These are phyloP conservation scores for Dallia pectoralis DNA, from an alignment of 2,797 vertebrate species.

Conservation along the genomic window DNA sequence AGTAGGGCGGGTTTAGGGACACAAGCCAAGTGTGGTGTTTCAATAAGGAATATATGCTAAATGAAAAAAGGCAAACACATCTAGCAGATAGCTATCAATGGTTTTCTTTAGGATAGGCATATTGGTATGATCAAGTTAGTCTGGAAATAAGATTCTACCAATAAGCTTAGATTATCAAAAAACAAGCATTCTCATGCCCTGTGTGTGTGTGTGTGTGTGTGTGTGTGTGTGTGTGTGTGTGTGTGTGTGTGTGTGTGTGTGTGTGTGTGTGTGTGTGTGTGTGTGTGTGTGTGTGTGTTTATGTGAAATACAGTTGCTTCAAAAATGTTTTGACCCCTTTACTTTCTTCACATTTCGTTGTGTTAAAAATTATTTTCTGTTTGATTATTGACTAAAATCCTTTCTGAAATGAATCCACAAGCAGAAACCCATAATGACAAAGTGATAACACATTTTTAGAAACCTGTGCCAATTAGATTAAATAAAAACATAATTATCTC, in stretches of 20 bases:
- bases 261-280: background rate
- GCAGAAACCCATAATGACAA: too few species aligned
- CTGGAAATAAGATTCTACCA: background rate
- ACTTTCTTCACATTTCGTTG: too few species aligned
- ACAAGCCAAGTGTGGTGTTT: background rate
- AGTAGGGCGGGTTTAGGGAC: background rate
- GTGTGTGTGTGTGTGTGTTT: background rate
- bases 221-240: background rate
- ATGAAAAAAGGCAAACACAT: background rate
- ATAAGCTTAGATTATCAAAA: background rate
- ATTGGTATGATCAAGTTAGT: background rate
- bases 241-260: background rate
- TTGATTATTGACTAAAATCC: too few species aligned
- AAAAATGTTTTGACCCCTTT: too few species aligned
- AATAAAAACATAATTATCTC: too few species aligned
- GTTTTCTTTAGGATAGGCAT: background rate
- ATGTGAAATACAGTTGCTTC: background rate
- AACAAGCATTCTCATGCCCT: background rate
- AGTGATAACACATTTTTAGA: too few species aligned
- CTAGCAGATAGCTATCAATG: background rate
- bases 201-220: constrained; percentile 10
- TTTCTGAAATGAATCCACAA: too few species aligned
- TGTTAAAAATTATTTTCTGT: too few species aligned
- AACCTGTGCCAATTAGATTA: too few species aligned
- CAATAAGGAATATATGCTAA: background rate